A percentile compares a stretch with the other conserved stretches of the same genome.
These are phyloP conservation scores for Ochotona curzoniae DNA, from an alignment of 2,113 vertebrate species.

Conservation along the genomic window DNA sequence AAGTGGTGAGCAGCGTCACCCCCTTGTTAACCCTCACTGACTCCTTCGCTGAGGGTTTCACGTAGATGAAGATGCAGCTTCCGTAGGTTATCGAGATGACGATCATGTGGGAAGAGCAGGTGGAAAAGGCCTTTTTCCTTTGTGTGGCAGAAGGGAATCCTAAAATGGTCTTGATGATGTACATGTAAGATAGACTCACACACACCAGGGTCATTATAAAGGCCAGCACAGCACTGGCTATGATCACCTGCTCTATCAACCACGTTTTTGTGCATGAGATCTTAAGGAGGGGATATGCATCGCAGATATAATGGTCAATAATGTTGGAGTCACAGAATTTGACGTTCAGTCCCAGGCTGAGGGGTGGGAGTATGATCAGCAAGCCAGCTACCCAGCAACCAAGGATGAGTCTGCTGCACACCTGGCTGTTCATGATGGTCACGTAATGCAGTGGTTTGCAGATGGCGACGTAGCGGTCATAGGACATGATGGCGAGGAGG, in stretches of 20 bases:
- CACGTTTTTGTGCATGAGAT: constrained; percentile 32
- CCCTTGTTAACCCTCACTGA: neutral
- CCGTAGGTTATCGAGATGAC: constrained; percentile 43
- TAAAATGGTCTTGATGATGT: constrained; percentile 35
- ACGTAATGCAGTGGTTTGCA: constrained; percentile 59
- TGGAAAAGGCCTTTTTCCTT: constrained; percentile 55
- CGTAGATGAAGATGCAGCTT: constrained; percentile 16
- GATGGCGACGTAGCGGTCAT: constrained; percentile 70
- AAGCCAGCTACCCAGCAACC: constrained; percentile 49
- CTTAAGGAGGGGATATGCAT: constrained; percentile 28
- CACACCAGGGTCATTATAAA: constrained; percentile 31
- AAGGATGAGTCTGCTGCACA: neutral
- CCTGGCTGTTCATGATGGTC: constrained; percentile 31
- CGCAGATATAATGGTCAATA: constrained; percentile 55
- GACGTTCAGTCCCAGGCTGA: constrained; percentile 22
- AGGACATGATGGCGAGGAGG: constrained; percentile 74
- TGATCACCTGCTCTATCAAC: constrained; percentile 15
- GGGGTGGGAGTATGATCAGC: constrained; percentile 36
- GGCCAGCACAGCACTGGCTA: neutral
- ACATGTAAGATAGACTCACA: constrained; percentile 11
- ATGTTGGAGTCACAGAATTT: constrained; percentile 58
- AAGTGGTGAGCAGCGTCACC: neutral
- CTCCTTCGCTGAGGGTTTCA: neutral
- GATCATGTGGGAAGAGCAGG: constrained; percentile 60
- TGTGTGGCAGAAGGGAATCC: constrained; percentile 7